Evolutionary conservation across 2,888 invertebrate genomes (phyloP).

Genomic region (Acleris laterana): DNA sequence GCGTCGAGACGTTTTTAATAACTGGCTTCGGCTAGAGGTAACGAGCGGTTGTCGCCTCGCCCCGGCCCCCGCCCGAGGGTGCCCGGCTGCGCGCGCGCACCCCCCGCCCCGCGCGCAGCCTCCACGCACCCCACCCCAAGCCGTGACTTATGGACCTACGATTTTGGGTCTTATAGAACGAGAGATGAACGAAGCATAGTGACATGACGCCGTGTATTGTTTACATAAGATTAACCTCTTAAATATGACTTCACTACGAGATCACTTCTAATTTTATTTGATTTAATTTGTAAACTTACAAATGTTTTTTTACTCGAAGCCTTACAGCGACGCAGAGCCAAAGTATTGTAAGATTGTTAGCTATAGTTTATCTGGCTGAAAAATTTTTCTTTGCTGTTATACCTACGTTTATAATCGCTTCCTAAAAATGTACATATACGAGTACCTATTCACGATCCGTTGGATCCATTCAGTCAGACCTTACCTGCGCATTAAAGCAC

Average conservation of each 20-base stretch:
- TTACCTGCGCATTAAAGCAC: no score
- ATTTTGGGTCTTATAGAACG: constrained; percentile 38
- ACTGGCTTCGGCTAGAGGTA: constrained; percentile 84
- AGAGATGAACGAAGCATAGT: constrained; percentile 2
- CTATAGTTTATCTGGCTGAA: no score
- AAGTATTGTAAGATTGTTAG: neutral
- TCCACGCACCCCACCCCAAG: constrained; percentile 70
- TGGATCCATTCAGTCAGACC: no score
- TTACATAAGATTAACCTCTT: no score
- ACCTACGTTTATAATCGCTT: no score
- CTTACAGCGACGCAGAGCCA: neutral
- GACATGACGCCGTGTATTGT: no score
- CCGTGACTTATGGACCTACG: constrained; percentile 77
- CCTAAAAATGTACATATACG: no score
- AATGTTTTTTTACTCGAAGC: neutral
- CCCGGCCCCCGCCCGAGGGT: constrained; percentile 67
- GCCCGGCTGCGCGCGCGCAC: constrained; percentile 57
- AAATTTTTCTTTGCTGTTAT: no score
- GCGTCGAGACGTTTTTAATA: constrained; percentile 86
- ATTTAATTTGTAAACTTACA: neutral
- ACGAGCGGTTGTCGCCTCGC: constrained; percentile 84
- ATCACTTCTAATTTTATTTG: neutral
- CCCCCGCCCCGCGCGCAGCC: constrained; percentile 66
- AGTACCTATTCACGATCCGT: no score
- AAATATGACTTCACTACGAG: no score